These are phyloP conservation scores for Melanotus villosus DNA, from an alignment of 2,888 invertebrate species.

Conservation along the genomic window DNA sequence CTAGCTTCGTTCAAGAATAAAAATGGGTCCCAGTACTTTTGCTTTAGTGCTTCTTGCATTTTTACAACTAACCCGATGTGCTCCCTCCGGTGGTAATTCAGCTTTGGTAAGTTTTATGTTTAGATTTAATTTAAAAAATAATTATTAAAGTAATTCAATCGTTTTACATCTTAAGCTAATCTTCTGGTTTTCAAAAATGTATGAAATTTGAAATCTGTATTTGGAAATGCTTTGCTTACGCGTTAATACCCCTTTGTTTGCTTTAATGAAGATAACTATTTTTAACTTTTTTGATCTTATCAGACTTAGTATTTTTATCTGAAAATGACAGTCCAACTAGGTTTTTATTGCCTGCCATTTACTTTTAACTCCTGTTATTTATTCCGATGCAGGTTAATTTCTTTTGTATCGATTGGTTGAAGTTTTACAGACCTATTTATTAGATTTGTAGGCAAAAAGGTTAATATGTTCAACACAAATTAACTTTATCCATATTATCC, in stretches of 20 bases:
- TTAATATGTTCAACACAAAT: neutral
- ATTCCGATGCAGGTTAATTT: neutral
- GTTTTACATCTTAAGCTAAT: neutral
- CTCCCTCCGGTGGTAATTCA: slow-evolving; percentile 26
- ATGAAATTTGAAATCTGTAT: too few species aligned
- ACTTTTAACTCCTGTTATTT: too few species aligned
- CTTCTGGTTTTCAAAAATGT: neutral
- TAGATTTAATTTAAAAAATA: neutral
- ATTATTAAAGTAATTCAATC: neutral
- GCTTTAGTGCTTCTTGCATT: slow-evolving; percentile 31
- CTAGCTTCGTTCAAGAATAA: neutral
- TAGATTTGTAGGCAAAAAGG: neutral
- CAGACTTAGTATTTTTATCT: too few species aligned
- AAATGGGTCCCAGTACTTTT: slow-evolving; percentile 27
- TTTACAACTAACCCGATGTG: slow-evolving; percentile 22
- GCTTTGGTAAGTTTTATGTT: slow-evolving; percentile 42
- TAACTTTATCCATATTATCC: too few species aligned
- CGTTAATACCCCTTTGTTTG: neutral
- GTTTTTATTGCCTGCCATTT: too few species aligned
- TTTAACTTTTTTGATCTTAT: too few species aligned
- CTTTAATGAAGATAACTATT: too few species aligned
- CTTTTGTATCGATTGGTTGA: neutral
- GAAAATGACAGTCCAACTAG: too few species aligned
- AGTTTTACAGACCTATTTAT: neutral
- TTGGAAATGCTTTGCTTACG: too few species aligned